Percentiles rank a stretch among this genome's conserved stretches.
These are phyloP conservation scores for Monodelphis domestica DNA, from an alignment of 2,797 vertebrate genomes.

Conservation along the genomic window DNA sequence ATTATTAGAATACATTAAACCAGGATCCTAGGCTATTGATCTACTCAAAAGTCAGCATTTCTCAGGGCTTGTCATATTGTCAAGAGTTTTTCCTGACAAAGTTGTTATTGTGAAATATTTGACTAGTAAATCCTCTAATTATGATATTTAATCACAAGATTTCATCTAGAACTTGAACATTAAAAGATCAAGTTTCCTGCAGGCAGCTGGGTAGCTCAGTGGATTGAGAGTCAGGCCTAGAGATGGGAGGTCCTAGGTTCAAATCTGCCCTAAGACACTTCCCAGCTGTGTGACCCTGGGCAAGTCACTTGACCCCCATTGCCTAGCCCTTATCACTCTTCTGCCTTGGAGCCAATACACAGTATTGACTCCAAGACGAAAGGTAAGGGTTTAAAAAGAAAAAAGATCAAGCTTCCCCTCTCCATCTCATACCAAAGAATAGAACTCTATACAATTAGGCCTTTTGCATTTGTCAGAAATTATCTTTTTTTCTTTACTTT, in stretches of 20 bases:
- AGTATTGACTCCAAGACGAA: too few species aligned
- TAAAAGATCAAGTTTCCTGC: background rate
- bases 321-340: too few species aligned
- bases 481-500: background rate
- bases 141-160: background rate
- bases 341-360: too few species aligned
- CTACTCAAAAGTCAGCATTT: background rate
- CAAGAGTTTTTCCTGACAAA: background rate
- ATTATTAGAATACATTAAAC: background rate
- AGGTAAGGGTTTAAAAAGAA: too few species aligned
- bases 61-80: background rate
- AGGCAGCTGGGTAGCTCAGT: too few species aligned
- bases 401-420: background rate
- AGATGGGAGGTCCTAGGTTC: too few species aligned
- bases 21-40: background rate
- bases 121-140: accelerated
- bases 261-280: too few species aligned
- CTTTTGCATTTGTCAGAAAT: background rate
- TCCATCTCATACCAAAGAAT: background rate
- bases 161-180: background rate
- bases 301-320: too few species aligned
- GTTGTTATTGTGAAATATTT: background rate
- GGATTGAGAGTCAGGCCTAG: too few species aligned
- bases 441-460: background rate
- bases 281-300: too few species aligned